Evolutionary conservation across 2,888 invertebrate species (phyloP).

Genomic region (Pristionchus exspectatus): DNA sequence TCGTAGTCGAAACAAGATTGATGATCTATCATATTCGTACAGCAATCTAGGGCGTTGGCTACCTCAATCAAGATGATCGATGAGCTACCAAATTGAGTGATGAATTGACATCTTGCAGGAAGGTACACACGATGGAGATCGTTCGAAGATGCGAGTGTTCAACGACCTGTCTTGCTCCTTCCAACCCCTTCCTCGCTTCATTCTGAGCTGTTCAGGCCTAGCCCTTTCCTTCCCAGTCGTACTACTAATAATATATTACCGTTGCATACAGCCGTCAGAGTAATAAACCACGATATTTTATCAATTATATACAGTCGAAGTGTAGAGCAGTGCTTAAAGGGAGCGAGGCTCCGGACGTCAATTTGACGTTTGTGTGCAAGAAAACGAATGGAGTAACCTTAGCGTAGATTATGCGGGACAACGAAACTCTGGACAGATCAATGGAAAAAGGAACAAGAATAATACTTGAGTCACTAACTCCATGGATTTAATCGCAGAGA

Average conservation of each 20-base stretch:
- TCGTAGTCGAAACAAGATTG: neutral
- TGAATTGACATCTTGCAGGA: constrained; percentile 56
- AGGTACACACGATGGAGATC: constrained; percentile 66
- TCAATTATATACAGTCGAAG: neutral
- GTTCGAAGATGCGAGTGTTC: constrained; percentile 72
- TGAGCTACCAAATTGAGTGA: neutral
- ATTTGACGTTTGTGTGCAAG: neutral
- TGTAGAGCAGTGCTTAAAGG: constrained; percentile 17
- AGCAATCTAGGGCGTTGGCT: neutral
- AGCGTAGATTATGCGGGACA: constrained; percentile 48
- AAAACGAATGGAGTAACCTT: neutral
- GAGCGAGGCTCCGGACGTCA: constrained; percentile 38
- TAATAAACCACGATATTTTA: constrained; percentile 26
- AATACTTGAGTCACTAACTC: constrained; percentile 40
- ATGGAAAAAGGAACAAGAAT: neutral
- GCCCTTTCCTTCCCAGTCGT: neutral
- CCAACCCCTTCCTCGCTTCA: constrained; percentile 31
- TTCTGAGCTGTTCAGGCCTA: neutral
- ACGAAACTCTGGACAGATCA: constrained; percentile 12
- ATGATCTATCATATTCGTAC: neutral
- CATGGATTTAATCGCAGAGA: constrained; percentile 14
- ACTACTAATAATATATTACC: constrained; percentile 12
- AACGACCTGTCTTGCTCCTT: constrained; percentile 55
- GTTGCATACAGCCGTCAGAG: constrained; percentile 18
- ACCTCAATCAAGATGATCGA: neutral